Evolutionary conservation across 37 sponge, comb jelly and placozoan genomes (phyloP).

Genomic region (Bolinopsis microptera): DNA sequence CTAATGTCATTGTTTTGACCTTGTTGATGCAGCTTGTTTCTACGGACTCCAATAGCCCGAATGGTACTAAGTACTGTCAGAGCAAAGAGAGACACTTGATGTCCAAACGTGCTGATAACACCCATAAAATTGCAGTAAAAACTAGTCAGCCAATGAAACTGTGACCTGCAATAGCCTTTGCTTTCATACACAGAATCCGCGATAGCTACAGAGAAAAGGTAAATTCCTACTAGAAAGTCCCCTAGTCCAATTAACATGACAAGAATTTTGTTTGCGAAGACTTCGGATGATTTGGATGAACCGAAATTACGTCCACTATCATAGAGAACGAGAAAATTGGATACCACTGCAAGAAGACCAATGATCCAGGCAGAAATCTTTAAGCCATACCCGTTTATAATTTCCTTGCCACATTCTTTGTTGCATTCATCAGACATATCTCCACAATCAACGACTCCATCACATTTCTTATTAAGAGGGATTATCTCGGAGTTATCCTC

Average conservation of each 20-base stretch:
- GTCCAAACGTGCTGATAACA: background rate
- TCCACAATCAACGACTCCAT: background rate
- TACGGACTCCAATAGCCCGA: background rate
- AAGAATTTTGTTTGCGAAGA: background rate
- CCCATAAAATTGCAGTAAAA: background rate
- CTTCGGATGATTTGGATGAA: background rate
- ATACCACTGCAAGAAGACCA: background rate
- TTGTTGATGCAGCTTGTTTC: background rate
- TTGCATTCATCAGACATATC: conserved; percentile 41
- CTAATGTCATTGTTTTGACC: too few species aligned
- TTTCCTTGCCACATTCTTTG: background rate
- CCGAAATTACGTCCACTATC: background rate
- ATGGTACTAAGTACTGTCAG: background rate
- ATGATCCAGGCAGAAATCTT: background rate
- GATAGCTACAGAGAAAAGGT: background rate
- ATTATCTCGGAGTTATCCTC: background rate
- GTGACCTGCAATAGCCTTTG: background rate
- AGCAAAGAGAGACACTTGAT: background rate
- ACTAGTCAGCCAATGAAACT: background rate
- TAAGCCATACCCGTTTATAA: background rate
- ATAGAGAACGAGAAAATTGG: background rate
- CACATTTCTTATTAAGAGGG: background rate
- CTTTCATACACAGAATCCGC: background rate
- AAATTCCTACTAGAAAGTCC: background rate
- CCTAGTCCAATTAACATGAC: background rate